These are phyloP conservation scores for Phylloscopus whistleri DNA, from an alignment of 2,113 vertebrate species.

Conservation along the genomic window DNA sequence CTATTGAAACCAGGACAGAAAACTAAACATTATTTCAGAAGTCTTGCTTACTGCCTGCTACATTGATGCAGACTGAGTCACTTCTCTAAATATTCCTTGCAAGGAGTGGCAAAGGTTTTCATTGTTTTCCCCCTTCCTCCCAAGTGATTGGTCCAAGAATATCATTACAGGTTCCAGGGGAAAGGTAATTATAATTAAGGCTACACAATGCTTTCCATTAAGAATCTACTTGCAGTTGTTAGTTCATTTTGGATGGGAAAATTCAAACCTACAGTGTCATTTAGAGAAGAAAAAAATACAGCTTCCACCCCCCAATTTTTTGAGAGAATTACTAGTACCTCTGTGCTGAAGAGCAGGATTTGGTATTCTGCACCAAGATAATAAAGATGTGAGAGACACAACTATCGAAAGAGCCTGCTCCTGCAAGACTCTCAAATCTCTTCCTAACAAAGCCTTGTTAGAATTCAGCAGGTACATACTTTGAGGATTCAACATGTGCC, in stretches of 20 bases:
- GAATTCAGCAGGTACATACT: background rate
- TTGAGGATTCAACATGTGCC: background rate
- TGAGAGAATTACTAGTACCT: background rate
- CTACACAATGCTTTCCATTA: background rate
- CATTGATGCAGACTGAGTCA: rapidly evolving
- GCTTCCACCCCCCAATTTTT: background rate
- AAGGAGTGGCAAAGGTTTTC: background rate
- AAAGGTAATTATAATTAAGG: background rate
- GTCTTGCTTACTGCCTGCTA: background rate
- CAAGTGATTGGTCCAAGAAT: background rate
- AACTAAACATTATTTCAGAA: background rate
- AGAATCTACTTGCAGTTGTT: background rate
- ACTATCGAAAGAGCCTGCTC: background rate
- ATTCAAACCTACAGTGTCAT: background rate
- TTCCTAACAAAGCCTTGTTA: background rate
- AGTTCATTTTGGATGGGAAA: background rate
- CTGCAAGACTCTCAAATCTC: background rate
- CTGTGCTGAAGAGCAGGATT: background rate
- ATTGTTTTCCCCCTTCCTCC: background rate
- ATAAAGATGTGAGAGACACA: background rate
- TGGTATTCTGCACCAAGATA: background rate
- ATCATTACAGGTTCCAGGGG: background rate
- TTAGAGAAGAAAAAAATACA: background rate
- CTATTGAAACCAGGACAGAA: background rate
- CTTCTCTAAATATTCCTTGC: background rate